A percentile compares a stretch with the other conserved stretches of the same genome.
These are phyloP conservation scores for Tricholaema leucomelas DNA, from an alignment of 2,113 vertebrate species.

Conservation along the genomic window DNA sequence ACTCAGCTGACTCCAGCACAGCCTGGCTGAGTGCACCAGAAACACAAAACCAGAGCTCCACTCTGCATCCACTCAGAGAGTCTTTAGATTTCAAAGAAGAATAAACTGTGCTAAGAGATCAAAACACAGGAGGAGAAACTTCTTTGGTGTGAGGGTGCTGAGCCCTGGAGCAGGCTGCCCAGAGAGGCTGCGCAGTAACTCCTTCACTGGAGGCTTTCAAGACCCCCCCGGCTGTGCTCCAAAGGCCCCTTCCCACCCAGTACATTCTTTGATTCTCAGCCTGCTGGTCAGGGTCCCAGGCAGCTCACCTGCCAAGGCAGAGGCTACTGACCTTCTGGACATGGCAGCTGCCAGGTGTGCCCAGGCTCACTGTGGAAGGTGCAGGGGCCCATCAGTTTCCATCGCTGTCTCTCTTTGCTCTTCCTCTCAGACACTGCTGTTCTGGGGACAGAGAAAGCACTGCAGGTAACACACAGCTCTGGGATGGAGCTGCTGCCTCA, in stretches of 20 bases:
- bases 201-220: too few species aligned
- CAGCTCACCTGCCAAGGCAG: neutral
- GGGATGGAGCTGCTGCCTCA: neutral
- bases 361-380: slow-evolving; percentile 37
- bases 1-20: neutral
- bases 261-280: neutral
- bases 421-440: neutral
- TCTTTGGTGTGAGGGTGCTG: too few species aligned
- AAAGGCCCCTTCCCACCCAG: too few species aligned
- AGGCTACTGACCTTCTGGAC: slow-evolving; percentile 56
- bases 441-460: slow-evolving; percentile 34
- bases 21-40: neutral
- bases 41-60: neutral
- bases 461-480: neutral
- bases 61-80: neutral
- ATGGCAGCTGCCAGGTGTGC: neutral
- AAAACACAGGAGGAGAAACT: neutral
- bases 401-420: neutral
- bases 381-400: slow-evolving; percentile 53
- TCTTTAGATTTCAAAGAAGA: neutral
- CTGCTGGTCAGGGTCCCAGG: neutral
- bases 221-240: too few species aligned
- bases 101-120: neutral
- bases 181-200: too few species aligned
- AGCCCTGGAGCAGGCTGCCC: too few species aligned